Percentiles rank a stretch among this genome's conserved stretches.
Evolutionary conservation across 2,888 invertebrate genomes (phyloP).

Genomic region (Dolomedes plantarius): DNA sequence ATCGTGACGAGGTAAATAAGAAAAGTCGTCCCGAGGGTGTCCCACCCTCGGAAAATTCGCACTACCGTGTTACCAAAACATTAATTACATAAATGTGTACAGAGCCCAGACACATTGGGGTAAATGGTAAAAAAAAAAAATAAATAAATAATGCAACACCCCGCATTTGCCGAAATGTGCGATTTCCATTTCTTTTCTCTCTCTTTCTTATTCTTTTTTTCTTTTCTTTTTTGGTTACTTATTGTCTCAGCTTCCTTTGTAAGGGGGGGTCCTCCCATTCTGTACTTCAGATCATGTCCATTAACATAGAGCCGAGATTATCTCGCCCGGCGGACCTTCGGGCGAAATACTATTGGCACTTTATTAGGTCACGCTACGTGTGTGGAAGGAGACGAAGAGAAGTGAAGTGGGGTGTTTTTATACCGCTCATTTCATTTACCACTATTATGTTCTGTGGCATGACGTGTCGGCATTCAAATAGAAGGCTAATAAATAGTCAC

Average conservation of each 20-base stretch:
- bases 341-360: slow-evolving; percentile 34
- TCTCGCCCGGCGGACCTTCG: slow-evolving; percentile 3
- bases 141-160: neutral
- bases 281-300: slow-evolving; percentile 49
- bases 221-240: too few species aligned
- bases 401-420: neutral
- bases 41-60: slow-evolving; percentile 4
- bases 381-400: neutral
- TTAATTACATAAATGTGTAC: slow-evolving; percentile 50
- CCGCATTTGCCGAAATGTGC: neutral
- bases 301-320: slow-evolving; percentile 58
- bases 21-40: neutral
- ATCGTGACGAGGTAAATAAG: neutral
- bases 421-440: neutral
- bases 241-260: neutral
- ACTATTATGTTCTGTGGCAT: neutral
- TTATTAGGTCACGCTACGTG: slow-evolving; percentile 44
- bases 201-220: too few species aligned
- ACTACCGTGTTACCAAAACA: slow-evolving; percentile 48
- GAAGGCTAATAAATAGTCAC: too few species aligned
- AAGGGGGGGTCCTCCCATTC: slow-evolving; percentile 34
- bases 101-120: neutral
- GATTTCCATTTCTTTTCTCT: slow-evolving; percentile 15
- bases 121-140: neutral
- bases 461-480: neutral